phyloP scores from a whole-genome alignment of 1,140 invertebrate species.

The Calliphora vicina region DNA sequence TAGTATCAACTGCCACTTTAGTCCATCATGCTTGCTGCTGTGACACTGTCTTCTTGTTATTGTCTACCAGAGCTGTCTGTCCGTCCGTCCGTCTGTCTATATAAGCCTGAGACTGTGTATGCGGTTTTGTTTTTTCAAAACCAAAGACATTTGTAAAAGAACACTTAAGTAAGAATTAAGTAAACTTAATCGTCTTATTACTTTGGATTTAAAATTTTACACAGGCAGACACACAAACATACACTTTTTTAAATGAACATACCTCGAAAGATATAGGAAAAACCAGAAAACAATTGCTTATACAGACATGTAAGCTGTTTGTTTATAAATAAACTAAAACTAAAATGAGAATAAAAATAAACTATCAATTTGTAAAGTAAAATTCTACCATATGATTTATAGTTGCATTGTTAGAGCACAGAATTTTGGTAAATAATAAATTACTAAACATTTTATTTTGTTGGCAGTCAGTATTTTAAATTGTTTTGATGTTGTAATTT shows the following conservation, averaged over 20 bases:
- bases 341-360: not conserved
- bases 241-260: not conserved
- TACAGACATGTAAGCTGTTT: not conserved
- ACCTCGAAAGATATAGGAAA: not conserved
- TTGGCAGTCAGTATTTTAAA: too few species aligned
- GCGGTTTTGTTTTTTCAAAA: not conserved
- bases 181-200: conserved; percentile 25
- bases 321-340: not conserved
- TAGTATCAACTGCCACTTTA: not conserved
- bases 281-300: not conserved
- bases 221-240: not conserved
- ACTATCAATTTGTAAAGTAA: too few species aligned
- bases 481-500: too few species aligned
- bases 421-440: too few species aligned
- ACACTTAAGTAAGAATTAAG: conserved; percentile 24
- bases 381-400: too few species aligned
- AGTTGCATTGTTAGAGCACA: too few species aligned
- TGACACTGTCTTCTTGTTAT: not conserved
- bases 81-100: not conserved
- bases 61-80: not conserved
- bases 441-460: too few species aligned
- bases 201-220: conserved; percentile 19
- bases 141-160: conserved; percentile 24
- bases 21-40: not conserved
- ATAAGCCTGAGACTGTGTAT: not conserved